These are phyloP conservation scores for Pemphigus obesinymphae DNA, from an alignment of 1,140 invertebrate genomes.

Conservation along the genomic window DNA sequence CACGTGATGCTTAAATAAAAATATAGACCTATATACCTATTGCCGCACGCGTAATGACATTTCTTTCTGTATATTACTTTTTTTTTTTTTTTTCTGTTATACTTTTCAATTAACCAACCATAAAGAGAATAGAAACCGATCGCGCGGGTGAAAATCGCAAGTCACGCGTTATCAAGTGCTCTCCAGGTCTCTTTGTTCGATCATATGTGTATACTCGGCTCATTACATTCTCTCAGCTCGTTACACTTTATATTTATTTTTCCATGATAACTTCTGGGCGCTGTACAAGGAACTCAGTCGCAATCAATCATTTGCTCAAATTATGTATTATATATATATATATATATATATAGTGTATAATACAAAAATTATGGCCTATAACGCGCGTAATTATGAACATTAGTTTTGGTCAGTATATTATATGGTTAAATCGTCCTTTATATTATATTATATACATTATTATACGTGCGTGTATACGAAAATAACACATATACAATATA, in stretches of 20 bases:
- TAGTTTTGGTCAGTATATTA: neutral
- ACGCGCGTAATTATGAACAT: neutral
- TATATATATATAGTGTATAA: neutral
- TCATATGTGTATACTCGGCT: conserved; percentile 3
- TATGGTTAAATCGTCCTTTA: neutral
- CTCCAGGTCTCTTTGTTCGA: conserved; percentile 25
- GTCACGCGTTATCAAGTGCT: conserved; percentile 40
- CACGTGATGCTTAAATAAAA: conserved; percentile 25
- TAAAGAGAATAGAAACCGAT: conserved; percentile 41
- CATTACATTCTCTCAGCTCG: conserved; percentile 19
- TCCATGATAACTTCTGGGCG: neutral
- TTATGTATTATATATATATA: neutral
- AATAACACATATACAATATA: neutral
- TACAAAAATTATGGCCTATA: neutral
- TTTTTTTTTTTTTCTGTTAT: conserved; percentile 16
- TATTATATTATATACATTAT: too few species aligned
- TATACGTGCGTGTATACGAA: too few species aligned
- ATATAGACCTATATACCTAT: neutral
- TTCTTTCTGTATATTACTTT: conserved; percentile 15
- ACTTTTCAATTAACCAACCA: conserved; percentile 42
- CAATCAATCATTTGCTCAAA: conserved; percentile 8
- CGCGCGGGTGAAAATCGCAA: conserved; percentile 41
- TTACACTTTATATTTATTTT: neutral
- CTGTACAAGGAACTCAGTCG: neutral
- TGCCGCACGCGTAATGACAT: conserved; percentile 22